Base-by-base conservation (phyloP, 2,113 vertebrate genomes). In the Cisticola juncidis region DNA sequence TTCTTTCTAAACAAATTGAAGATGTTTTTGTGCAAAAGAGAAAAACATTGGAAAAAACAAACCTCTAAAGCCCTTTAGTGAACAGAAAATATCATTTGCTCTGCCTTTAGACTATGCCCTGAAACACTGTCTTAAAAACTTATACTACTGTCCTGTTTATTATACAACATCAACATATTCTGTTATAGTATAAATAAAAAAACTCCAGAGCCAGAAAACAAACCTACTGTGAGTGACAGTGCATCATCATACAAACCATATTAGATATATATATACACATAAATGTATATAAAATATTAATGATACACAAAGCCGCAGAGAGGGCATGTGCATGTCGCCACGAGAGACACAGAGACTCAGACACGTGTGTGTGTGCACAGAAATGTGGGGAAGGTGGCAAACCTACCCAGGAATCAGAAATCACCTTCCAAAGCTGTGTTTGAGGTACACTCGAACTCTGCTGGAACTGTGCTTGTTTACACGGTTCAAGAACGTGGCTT, bases 181-280 rank as follows among this genome's bases (percentile, higher is more conserved):
- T 90, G 20, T 79, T 85, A 90, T 51, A 90, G 70, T 47, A 94
- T 94, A 96, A 97, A 96, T 91, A 93, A 83, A 77, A 58, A 95
- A 93, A 86, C 28, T 88, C 45, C 57, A 94, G 86, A 81, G 35
- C 50, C 68, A 79, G 85, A 72, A 92, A 81, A 80, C 64, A 92
- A 88, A 77, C 38, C 31, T 72, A 90, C 94, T 60, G 64, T 54
- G 68, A 83, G 4, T 62, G 60, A 83, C 66, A 80, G 88, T 62
- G 89, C 58, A 29, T 85, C 86, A 47, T 56, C 54, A 31, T 44
- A 35, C 11, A 48, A 93, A 77, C 51, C 80, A 88, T 86, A 86
- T 77, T 25, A 35, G 35, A 35, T 23, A 57, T 15, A 86, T 47
- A 69, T 21, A 53, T 21, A 89, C 31, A 24, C 33, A 81, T 11